Base-by-base conservation (phyloP, 1,140 invertebrate species). In the Antheraea pernyi region DNA sequence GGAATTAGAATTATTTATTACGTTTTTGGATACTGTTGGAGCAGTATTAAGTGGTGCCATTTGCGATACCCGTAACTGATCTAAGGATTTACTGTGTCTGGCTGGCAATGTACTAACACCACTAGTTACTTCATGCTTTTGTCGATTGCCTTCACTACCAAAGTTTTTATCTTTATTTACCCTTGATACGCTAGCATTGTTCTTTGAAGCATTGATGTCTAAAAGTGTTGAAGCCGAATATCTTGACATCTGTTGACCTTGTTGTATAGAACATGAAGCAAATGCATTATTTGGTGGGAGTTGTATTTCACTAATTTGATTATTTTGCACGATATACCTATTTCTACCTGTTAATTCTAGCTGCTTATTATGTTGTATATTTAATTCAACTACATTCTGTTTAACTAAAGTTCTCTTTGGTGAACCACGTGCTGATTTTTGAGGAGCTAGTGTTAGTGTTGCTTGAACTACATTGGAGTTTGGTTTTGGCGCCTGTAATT, bases 21-120 rank as follows among this genome's bases (percentile, higher is more conserved):
- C 61, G 73, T 80, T 84, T 76, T 91, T 92, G 19, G 82, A 69
- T 65, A 89, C 73, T 59, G 81, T 81, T 77, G 88, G 85, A 36
- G 85, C 72, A 75, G 75, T 78, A 62, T 75, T 87, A 42, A 89
- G 67, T 18, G 90, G 85, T 58, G 82, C 75, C 81, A 89, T 84
- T 80, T 92, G 91, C 53, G 91, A 91, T n/a, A 93, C 86, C 79
- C 94, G 94, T 18, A 97, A 81, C 76, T 97, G 96, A 83, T 97
- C 96, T 53, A 97, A 82, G 0, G 96, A 97, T 80, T 97, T 97
- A 82, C 96, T 97, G 82, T 97, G 96, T 62, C 96, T 91, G 0
- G 96, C 94, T 6, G 95, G 95, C 37, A 96, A 82, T 0, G 93
- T 94, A 64, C 89, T 93, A 16, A 92, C 89, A 37, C 88, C 88